These are phyloP conservation scores for Acrocephalus scirpaceus DNA, from an alignment of 2,797 vertebrate genomes.

Conservation along the genomic window DNA sequence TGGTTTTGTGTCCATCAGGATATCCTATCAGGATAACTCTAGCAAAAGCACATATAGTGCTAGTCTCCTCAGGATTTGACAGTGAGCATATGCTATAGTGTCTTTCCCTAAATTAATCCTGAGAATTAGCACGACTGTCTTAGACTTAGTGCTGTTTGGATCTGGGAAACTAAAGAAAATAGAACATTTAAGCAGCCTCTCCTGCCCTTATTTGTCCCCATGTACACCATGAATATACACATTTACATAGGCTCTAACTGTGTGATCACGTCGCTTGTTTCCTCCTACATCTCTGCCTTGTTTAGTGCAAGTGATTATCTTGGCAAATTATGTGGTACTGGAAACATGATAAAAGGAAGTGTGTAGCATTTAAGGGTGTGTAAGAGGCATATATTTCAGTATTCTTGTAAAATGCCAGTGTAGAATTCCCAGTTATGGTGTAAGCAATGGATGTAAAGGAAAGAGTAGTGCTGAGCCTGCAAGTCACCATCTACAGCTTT, in stretches of 20 bases:
- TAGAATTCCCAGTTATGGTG: background rate
- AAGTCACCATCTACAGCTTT: background rate
- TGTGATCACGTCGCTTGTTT: background rate
- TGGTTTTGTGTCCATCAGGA: background rate
- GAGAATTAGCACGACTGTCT: background rate
- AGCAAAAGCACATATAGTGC: background rate
- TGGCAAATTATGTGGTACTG: background rate
- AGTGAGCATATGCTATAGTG: background rate
- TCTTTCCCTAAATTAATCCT: background rate
- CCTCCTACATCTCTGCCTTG: background rate
- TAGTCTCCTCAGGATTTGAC: background rate
- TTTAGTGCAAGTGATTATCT: background rate
- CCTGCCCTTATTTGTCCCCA: background rate
- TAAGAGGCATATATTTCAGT: background rate
- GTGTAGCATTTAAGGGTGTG: background rate
- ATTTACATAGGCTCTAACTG: background rate
- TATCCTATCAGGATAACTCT: background rate
- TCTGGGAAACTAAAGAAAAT: background rate
- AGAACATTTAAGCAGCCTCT: background rate
- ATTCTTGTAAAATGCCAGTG: background rate
- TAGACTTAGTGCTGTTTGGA: background rate
- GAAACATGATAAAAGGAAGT: background rate
- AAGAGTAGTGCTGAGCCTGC: fast-evolving
- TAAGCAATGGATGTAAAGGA: background rate
- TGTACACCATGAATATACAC: background rate